These are phyloP conservation scores for Orthonevra nobilis DNA, from an alignment of 2,888 invertebrate genomes.

Conservation along the genomic window DNA sequence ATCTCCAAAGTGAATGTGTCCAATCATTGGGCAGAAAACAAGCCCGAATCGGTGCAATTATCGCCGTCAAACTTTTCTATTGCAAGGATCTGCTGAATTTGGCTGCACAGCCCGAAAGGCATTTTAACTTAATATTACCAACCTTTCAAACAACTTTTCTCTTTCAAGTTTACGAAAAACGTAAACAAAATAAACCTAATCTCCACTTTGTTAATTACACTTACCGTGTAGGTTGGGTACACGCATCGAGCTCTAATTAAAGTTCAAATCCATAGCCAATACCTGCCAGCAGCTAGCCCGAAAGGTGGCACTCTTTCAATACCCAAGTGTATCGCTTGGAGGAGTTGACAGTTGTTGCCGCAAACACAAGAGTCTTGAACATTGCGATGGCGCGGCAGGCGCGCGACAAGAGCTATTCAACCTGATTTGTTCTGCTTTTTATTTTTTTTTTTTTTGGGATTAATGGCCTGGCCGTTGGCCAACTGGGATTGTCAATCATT, in stretches of 20 bases:
- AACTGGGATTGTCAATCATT: constrained; percentile 65
- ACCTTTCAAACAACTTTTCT: constrained; percentile 69
- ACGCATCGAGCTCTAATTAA: constrained; percentile 52
- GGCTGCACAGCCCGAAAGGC: constrained; percentile 37
- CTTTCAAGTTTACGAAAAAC: constrained; percentile 59
- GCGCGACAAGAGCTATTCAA: no score
- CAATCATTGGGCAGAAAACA: constrained; percentile 47
- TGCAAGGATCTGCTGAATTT: constrained; percentile 29
- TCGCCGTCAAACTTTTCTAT: constrained; percentile 26
- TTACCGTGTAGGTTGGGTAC: constrained; percentile 42
- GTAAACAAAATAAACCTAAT: constrained; percentile 22
- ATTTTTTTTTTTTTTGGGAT: constrained; percentile 43
- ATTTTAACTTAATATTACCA: constrained; percentile 62
- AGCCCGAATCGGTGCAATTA: constrained; percentile 58
- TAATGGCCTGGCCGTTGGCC: constrained; percentile 57
- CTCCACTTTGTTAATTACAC: constrained; percentile 63
- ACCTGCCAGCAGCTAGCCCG: constrained; percentile 10
- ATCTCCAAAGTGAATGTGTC: constrained; percentile 63
- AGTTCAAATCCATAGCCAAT: constrained; percentile 46
- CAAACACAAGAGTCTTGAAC: no score
- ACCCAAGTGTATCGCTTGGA: constrained; percentile 60
- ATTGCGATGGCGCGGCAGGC: no score
- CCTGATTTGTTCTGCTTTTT: constrained; percentile 36
- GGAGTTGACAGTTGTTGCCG: constrained; percentile 61
- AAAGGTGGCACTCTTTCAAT: no score